Conservation (phyloP, 1,140 invertebrate species). For the Drosophila subobscura region DNA sequence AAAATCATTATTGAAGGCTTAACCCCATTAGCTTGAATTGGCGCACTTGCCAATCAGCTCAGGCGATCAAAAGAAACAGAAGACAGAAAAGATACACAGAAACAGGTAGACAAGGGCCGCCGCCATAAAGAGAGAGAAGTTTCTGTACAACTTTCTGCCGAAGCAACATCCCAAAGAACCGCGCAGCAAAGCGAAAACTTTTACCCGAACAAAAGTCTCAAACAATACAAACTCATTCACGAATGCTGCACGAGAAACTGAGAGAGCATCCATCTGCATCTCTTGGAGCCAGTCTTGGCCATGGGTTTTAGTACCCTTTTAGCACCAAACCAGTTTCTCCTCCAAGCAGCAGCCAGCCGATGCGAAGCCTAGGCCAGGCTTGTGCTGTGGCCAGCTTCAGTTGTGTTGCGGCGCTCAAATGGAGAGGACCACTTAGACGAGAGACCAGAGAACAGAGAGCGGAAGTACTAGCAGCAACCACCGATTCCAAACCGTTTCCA, state of each 20-base stretch:
- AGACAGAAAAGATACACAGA: slow-evolving; percentile 9
- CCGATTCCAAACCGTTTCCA: slow-evolving; percentile 16
- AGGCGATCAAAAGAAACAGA: slow-evolving; percentile 45
- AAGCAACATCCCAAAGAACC: slow-evolving; percentile 34
- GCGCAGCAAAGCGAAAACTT: slow-evolving; percentile 59
- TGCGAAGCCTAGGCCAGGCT: slow-evolving; percentile 35
- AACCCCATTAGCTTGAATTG: slow-evolving; percentile 80
- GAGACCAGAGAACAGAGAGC: slow-evolving; percentile 1
- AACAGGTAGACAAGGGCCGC: slow-evolving; percentile 72
- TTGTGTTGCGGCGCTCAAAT: slow-evolving; percentile 74
- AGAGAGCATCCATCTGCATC: slow-evolving; percentile 53
- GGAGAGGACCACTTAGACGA: slow-evolving; percentile 50
- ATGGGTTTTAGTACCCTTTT: slow-evolving; percentile 70
- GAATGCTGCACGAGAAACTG: slow-evolving; percentile 35
- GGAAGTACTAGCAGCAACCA: slow-evolving; percentile 30
- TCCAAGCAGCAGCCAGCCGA: slow-evolving; percentile 31
- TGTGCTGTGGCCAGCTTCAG: slow-evolving; percentile 46
- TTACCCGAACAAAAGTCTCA: slow-evolving; percentile 62
- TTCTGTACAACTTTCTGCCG: slow-evolving; percentile 63
- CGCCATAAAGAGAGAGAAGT: not conserved
- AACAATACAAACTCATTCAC: slow-evolving; percentile 73
- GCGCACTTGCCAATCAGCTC: slow-evolving; percentile 76
- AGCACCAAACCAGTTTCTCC: slow-evolving; percentile 69
- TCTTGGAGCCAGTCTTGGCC: slow-evolving; percentile 31
- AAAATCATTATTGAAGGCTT: slow-evolving; percentile 76